Evolutionary conservation across 2,113 vertebrate species (phyloP), one percentile per base, ranked within the genome.

Genomic region (Sceloporus tristichus): DNA sequence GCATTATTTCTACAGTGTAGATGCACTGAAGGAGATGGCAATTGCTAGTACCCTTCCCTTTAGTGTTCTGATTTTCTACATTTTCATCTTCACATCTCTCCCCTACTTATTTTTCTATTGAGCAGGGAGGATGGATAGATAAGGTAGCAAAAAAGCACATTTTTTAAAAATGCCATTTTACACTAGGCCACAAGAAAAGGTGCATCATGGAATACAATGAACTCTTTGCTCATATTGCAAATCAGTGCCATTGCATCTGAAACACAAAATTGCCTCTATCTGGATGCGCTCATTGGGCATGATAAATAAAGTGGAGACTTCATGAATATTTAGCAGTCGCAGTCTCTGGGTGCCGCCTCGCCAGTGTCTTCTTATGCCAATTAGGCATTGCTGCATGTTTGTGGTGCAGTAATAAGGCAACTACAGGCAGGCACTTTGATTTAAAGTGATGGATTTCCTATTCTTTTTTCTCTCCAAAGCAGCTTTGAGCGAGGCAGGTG

Each of bases 281-380:
- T 38, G 59, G 77, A n/a, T 74, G 10, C 0, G 0, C 48, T 79
- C 59, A 14, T 88, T 23, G 2, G 2, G 38, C 48, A 42, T 1
- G 25, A 18, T 78, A 68, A 93, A 18, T 82, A 68, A 92, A 79
- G 80, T 53, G 27, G 82, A 23, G 88, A 13, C 21, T 25, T 29
- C 3, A 0, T 82, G 75, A 83, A 62, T 62, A 84, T 38, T 0
- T 0, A 73, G 78, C 19, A 65, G 9, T 18, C 38, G 5, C 19
- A 0, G 0, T 89, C 68, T 38, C 1, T 48, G 73, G 78, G 29
- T 76, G 3, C 3, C 87, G 29, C 5, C 70, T 25, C 1, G 4
- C 48, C 79, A 42, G 18, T 1, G 66, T 18, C 59, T 1, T n/a
- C 77, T 56, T 40, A 59, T 81, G 56, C 16, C 79, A 38, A 14